phyloP scores from a whole-genome alignment of 2,797 vertebrate genomes.

The Phataginus tetradactyla region DNA sequence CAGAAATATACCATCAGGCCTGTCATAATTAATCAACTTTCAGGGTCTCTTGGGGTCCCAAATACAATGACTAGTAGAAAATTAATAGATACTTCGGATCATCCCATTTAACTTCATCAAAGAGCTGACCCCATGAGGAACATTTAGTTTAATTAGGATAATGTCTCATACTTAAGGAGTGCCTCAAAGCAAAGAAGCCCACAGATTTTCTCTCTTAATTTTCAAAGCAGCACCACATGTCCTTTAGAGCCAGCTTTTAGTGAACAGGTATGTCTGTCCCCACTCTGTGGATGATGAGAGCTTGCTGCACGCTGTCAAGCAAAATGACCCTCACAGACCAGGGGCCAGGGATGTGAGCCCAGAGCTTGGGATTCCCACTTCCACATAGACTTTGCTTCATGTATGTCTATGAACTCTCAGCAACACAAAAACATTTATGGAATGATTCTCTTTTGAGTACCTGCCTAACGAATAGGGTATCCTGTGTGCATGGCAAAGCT shows the following conservation, averaged over 20 bases:
- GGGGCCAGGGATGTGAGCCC: neutral
- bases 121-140: conserved; percentile 46
- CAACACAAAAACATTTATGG: neutral
- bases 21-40: conserved; percentile 38
- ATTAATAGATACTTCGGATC: conserved; percentile 5
- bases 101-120: conserved; percentile 28
- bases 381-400: neutral
- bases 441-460: neutral
- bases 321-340: neutral
- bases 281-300: neutral
- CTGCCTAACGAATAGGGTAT: conserved; percentile 46
- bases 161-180: conserved; percentile 20
- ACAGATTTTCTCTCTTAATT: neutral
- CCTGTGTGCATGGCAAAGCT: conserved; percentile 39
- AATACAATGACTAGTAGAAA: neutral
- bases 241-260: neutral
- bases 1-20: conserved; percentile 20
- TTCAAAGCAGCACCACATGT: neutral
- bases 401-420: neutral
- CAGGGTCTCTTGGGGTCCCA: neutral
- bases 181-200: conserved; percentile 27
- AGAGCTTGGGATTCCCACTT: neutral
- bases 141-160: conserved; percentile 55
- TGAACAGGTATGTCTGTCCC: neutral
- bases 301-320: neutral